These are phyloP conservation scores for Ichneumoninae sp. DNA, from an alignment of 2,888 invertebrate species.

Conservation along the genomic window DNA sequence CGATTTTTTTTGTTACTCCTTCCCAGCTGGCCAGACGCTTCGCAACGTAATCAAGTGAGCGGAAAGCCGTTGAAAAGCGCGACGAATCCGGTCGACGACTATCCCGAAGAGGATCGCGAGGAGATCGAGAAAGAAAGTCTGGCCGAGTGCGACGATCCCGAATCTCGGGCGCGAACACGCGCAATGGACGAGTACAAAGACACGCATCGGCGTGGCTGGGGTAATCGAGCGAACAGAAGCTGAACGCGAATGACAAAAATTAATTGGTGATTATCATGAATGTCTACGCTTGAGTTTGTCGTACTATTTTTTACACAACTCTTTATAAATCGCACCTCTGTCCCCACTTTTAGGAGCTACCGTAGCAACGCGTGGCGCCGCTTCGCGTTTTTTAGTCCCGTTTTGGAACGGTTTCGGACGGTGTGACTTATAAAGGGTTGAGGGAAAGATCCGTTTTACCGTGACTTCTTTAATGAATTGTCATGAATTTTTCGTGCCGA, in stretches of 20 bases:
- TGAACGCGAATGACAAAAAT: conserved; percentile 81
- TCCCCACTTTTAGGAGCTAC: too few species aligned
- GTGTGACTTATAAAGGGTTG: too few species aligned
- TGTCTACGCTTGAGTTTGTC: background rate
- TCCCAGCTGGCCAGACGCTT: conserved; percentile 79
- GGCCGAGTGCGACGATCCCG: conserved; percentile 90
- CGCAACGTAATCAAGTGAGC: conserved; percentile 72
- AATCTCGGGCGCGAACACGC: conserved; percentile 88
- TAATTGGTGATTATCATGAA: background rate
- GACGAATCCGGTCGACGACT: conserved; percentile 54
- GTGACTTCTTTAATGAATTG: too few species aligned
- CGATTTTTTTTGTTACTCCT: conserved; percentile 8
- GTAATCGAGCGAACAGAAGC: conserved; percentile 93
- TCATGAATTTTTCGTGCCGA: too few species aligned
- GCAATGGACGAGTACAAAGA: conserved; percentile 95
- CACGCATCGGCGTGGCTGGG: conserved; percentile 94
- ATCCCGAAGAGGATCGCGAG: conserved; percentile 85
- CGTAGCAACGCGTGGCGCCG: too few species aligned
- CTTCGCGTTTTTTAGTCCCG: too few species aligned
- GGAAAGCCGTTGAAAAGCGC: conserved; percentile 74
- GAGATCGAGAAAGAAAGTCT: conserved; percentile 88
- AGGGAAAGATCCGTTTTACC: too few species aligned
- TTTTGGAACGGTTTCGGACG: too few species aligned
- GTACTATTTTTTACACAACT: too few species aligned
- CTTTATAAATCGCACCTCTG: too few species aligned